Evolutionary conservation across 2,113 vertebrate genomes (phyloP).

Genomic region (Paralichthys olivaceus): DNA sequence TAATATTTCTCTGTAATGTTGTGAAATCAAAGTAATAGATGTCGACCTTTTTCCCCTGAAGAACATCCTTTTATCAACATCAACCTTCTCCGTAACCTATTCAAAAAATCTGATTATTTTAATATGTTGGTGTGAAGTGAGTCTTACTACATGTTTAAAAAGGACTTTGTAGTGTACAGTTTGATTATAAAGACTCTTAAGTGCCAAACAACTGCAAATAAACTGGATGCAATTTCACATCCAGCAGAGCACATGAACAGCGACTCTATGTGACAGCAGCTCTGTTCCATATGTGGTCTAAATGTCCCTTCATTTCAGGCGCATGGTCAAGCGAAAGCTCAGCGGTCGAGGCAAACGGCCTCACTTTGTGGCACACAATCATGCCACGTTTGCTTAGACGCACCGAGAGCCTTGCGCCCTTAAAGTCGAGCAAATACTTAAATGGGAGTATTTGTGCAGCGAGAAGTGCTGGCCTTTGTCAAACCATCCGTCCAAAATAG

Average conservation of each 20-base stretch:
- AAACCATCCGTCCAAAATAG: constrained; percentile 65
- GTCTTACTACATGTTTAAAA: constrained; percentile 3
- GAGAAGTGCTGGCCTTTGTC: constrained; percentile 63
- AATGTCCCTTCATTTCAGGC: constrained; percentile 68
- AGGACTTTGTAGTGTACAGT: background rate
- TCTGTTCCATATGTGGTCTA: constrained; percentile 75
- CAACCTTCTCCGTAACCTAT: background rate
- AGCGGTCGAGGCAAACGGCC: constrained; percentile 30
- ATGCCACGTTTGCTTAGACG: constrained; percentile 54
- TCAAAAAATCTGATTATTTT: background rate
- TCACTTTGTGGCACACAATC: constrained; percentile 37
- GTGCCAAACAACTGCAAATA: constrained; percentile 30
- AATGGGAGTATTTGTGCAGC: constrained; percentile 70
- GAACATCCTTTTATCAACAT: too few relatives aligned
- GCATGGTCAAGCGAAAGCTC: constrained; percentile 59
- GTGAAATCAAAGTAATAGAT: too few relatives aligned
- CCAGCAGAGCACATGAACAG: constrained; percentile 63
- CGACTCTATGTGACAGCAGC: constrained; percentile 30
- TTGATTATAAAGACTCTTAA: background rate
- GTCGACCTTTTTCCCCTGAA: too few relatives aligned
- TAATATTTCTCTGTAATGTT: too few relatives aligned
- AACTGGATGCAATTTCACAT: constrained; percentile 69
- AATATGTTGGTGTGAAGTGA: background rate
- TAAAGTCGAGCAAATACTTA: constrained; percentile 56
- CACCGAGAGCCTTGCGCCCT: constrained; percentile 4